Conservation (phyloP, 2,888 invertebrate genomes). For the Achlya flavicornis region DNA sequence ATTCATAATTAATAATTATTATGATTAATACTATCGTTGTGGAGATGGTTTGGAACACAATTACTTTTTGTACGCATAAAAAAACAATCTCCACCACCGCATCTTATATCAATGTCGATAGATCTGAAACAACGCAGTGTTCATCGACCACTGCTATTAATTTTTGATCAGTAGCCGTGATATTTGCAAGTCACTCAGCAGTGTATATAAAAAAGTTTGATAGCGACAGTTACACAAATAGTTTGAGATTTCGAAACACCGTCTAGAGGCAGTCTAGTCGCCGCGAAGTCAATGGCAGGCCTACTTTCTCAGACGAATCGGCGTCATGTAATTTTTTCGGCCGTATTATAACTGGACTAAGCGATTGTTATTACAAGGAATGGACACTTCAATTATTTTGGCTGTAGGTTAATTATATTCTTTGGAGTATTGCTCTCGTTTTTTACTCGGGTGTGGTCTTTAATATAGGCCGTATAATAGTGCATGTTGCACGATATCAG, state of each 20-base stretch:
- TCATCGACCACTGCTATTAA: slow-evolving; percentile 16
- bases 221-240: not conserved
- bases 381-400: slow-evolving; percentile 63
- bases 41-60: slow-evolving; percentile 19
- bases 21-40: slow-evolving; percentile 15
- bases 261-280: slow-evolving; percentile 78
- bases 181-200: slow-evolving; percentile 23
- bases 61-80: slow-evolving; percentile 22
- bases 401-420: slow-evolving; percentile 56
- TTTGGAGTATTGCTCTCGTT: slow-evolving; percentile 43
- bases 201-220: slow-evolving; percentile 28
- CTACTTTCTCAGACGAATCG: slow-evolving; percentile 71
- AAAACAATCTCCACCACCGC: slow-evolving; percentile 2
- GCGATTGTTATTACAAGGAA: slow-evolving; percentile 57
- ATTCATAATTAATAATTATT: slow-evolving; percentile 11
- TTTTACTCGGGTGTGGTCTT: slow-evolving; percentile 38
- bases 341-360: slow-evolving; percentile 66
- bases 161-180: not conserved
- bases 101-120: not conserved
- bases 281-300: slow-evolving; percentile 65
- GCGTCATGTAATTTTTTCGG: slow-evolving; percentile 60
- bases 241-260: slow-evolving; percentile 28
- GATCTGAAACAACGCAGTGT: not conserved
- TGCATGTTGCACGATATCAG: not conserved
- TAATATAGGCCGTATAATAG: slow-evolving; percentile 3